A percentile compares a stretch with the other conserved stretches of the same genome.
phyloP scores from a whole-genome alignment of 64 coral and sea anemone genomes.

The Catalaphyllia jardinei region DNA sequence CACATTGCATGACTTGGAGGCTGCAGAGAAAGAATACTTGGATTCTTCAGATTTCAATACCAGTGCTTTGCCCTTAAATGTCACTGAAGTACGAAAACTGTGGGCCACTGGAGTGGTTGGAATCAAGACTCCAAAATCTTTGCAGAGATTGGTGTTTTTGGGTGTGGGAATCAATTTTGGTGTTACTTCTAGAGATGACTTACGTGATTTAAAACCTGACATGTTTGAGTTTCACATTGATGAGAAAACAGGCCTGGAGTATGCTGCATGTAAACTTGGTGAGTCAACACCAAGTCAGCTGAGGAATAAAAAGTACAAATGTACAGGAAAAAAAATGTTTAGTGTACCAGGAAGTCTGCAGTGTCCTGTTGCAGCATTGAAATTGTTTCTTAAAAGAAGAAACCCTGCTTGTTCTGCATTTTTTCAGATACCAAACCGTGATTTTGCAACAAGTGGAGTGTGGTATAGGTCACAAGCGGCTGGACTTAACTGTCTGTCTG shows the following conservation, averaged over 20 bases:
- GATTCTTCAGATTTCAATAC: constrained; percentile 35
- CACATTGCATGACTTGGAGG: neutral
- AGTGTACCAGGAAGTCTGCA: constrained; percentile 47
- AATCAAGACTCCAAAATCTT: constrained; percentile 69
- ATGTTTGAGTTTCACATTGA: constrained; percentile 81
- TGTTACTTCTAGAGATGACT: constrained; percentile 62
- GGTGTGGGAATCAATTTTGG: constrained; percentile 91
- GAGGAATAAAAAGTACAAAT: constrained; percentile 68
- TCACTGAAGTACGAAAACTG: constrained; percentile 60
- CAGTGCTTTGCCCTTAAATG: constrained; percentile 48
- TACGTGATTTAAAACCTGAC: constrained; percentile 66
- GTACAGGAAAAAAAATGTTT: constrained; percentile 38
- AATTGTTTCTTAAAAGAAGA: constrained; percentile 43
- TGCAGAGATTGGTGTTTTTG: constrained; percentile 74
- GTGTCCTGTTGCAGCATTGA: constrained; percentile 57
- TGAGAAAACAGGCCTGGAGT: constrained; percentile 51
- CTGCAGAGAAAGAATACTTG: constrained; percentile 3
- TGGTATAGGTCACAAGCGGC: constrained; percentile 85
- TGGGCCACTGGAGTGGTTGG: constrained; percentile 79
- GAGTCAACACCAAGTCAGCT: constrained; percentile 43
- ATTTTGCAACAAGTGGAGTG: constrained; percentile 64
- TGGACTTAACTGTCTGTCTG: constrained; percentile 63
- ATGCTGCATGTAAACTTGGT: constrained; percentile 40
- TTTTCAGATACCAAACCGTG: constrained; percentile 78
- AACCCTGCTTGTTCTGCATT: constrained; percentile 53